A percentile compares a stretch with the other conserved stretches of the same genome.
Conservation (phyloP, 2,797 vertebrate genomes). For the Falco berigora region DNA sequence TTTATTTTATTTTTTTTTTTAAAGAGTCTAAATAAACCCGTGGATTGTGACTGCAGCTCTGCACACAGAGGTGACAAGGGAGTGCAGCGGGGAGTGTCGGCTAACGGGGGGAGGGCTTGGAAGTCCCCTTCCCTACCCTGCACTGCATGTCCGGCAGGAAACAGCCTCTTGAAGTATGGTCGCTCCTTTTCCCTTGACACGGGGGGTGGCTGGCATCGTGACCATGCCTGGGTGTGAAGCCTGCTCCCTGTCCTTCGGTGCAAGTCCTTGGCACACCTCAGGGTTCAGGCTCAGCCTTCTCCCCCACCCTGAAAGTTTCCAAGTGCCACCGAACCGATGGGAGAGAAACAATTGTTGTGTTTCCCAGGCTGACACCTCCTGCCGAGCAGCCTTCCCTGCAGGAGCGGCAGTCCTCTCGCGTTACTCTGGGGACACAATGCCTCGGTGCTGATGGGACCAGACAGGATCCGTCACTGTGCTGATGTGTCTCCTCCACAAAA, state of each 20-base stretch:
- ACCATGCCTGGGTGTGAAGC: neutral
- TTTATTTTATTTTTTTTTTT: neutral
- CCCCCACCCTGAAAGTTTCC: neutral
- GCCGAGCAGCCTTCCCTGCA: slow-evolving; percentile 33
- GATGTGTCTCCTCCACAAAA: slow-evolving; percentile 47
- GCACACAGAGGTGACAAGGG: neutral
- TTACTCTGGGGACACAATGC: neutral
- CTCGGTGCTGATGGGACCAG: slow-evolving; percentile 52
- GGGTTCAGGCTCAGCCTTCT: neutral
- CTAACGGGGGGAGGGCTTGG: neutral
- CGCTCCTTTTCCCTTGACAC: neutral
- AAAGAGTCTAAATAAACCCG: neutral
- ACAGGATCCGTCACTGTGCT: slow-evolving; percentile 49
- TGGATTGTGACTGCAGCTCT: neutral
- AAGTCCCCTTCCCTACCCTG: neutral
- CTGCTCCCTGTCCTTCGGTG: neutral
- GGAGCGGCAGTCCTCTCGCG: neutral
- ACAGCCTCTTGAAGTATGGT: neutral
- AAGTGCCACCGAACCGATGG: neutral
- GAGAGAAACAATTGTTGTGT: slow-evolving; percentile 28
- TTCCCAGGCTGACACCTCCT: slow-evolving; percentile 44
- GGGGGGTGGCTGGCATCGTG: fast-evolving
- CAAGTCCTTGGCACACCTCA: slow-evolving; percentile 44
- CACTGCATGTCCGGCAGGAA: neutral
- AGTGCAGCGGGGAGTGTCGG: neutral